Evolutionary conservation across 2,113 vertebrate genomes (phyloP).

Genomic region (Fukomys damarensis): DNA sequence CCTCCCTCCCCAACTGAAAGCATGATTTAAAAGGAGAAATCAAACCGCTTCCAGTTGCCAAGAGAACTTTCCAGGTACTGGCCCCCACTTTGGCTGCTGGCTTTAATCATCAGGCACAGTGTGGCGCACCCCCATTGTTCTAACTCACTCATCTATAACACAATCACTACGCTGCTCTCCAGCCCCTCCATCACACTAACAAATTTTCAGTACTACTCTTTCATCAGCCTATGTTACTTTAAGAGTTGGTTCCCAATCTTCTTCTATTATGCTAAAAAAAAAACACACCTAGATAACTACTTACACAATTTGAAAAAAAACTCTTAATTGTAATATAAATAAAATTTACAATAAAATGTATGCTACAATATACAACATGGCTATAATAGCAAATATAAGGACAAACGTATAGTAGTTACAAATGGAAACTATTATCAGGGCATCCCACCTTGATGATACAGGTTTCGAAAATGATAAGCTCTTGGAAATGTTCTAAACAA

Average conservation of each 20-base stretch:
- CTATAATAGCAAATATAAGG: background rate
- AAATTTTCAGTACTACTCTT: background rate
- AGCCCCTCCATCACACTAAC: background rate
- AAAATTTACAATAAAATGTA: background rate
- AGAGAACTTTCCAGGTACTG: no score
- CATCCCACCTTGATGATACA: background rate
- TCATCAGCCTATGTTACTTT: background rate
- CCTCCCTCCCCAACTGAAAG: no score
- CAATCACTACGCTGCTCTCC: no score
- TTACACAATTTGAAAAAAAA: background rate
- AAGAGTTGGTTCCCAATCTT: background rate
- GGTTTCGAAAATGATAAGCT: background rate
- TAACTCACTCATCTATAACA: no score
- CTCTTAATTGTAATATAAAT: background rate
- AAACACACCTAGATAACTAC: background rate
- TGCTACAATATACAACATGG: background rate
- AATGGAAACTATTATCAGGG: background rate
- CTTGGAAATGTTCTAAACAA: background rate
- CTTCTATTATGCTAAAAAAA: background rate
- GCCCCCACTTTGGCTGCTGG: no score
- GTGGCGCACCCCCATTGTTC: no score
- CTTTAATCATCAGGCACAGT: no score
- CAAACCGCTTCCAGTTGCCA: no score
- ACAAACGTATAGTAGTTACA: background rate
- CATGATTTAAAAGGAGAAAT: no score